Evolutionary conservation across 1,140 invertebrate species (phyloP).

Genomic region (Cydia pomonella): DNA sequence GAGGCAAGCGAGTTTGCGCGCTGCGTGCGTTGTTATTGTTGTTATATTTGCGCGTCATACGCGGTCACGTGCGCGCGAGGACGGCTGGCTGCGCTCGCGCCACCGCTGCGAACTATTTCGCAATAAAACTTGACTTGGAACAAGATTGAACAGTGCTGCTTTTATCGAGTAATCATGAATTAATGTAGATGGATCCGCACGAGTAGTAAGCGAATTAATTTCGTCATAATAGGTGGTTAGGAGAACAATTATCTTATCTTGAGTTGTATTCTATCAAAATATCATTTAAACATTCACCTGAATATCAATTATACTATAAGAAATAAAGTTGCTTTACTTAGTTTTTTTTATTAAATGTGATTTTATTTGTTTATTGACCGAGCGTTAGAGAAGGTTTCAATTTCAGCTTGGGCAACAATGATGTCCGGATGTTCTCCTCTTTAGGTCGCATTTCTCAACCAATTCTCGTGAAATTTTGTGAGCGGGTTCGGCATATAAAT

Average conservation of each 20-base stretch:
- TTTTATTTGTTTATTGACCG: no score
- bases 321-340: no score
- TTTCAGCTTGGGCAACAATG: no score
- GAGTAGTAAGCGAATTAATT: constrained; percentile 20
- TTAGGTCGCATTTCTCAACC: no score
- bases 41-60: constrained; percentile 50
- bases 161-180: constrained; percentile 31
- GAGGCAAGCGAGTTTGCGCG: constrained; percentile 13
- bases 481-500: no score
- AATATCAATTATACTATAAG: no score
- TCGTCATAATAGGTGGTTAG: background rate
- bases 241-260: background rate
- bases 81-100: constrained; percentile 48
- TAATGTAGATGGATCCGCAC: constrained; percentile 32
- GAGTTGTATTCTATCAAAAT: background rate
- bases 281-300: no score
- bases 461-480: no score
- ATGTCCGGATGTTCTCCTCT: no score
- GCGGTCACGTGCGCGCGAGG: constrained; percentile 46
- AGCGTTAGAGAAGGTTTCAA: no score
- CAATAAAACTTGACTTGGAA: constrained; percentile 48
- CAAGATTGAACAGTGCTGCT: constrained; percentile 43
- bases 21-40: constrained; percentile 53
- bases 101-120: constrained; percentile 43
- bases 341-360: no score